Evolutionary conservation across 1,140 invertebrate species (phyloP), one percentile per base, ranked within the genome.

Genomic region (Drosophila ficusphila): DNA sequence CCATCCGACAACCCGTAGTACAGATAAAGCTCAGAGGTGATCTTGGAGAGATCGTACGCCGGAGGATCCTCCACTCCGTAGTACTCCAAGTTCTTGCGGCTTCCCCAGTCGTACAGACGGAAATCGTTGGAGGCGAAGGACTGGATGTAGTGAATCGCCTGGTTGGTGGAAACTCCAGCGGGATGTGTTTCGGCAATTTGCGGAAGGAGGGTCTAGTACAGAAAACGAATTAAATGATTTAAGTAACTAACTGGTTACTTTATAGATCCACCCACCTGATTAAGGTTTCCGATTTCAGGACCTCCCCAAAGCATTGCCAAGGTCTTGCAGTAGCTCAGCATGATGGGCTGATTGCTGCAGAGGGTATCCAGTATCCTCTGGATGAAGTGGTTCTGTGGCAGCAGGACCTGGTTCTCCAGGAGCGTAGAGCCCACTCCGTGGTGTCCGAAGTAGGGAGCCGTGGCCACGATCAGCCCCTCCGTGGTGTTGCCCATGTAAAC

Each of bases 1-100:
- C 92, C 93, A 77, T 96, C 96, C 5, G 93, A 91, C 1, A 93
- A 85, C 16, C 94, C 94, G 36, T 93, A 95, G 69, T 95, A 95
- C 1, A 96, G 60, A 2, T 93, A 93, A 0, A 94, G 86, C 2
- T 94, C 94, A 5, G 76, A 42, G 1, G 93, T 93, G 11, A 96
- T 93, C 60, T 93, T 93, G 4, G 90, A 82, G 4, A 94, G 53
- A 39, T 93, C 90, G 68, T 94, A 94, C 2, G 90, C 64, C 0
- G 94, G 93, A 8, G 94, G 93, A 14, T 61, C 82, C 11, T 75
- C 11, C 16, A 79, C 76, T 1, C 89, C 90, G 52, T 94, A 94
- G 6, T 76, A 61, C 31, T 77, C 51, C 29, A 90, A 47, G 70
- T 94, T 94, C 34, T 57, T 82, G 5, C 64, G 72, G 12, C 5